These are phyloP conservation scores for Scaptomyza parva DNA, from an alignment of 2,888 invertebrate genomes.

Conservation along the genomic window DNA sequence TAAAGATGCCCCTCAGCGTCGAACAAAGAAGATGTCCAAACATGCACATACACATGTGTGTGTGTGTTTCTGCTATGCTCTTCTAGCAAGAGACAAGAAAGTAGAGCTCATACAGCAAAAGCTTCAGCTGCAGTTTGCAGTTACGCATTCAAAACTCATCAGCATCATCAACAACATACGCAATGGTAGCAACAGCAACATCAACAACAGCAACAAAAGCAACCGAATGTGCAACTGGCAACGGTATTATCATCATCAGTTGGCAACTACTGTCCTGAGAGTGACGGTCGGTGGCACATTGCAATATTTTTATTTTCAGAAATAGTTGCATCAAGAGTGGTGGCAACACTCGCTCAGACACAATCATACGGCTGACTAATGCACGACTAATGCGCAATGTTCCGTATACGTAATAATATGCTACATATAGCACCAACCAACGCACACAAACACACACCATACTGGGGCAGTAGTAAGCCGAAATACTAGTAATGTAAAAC, in stretches of 20 bases:
- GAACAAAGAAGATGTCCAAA: constrained; percentile 27
- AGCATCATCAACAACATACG: constrained; percentile 54
- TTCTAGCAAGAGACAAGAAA: constrained; percentile 55
- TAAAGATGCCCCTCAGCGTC: constrained; percentile 46
- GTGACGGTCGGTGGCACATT: constrained; percentile 47
- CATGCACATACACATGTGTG: constrained; percentile 10
- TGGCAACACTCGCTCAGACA: constrained; percentile 48
- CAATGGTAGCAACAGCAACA: constrained; percentile 25
- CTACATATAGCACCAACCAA: constrained; percentile 21
- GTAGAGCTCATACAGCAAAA: constrained; percentile 39
- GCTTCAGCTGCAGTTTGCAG: constrained; percentile 46
- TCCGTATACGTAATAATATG: constrained; percentile 58
- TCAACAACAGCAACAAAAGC: constrained; percentile 20
- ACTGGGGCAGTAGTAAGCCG: background rate
- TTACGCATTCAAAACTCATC: constrained; percentile 75
- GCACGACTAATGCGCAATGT: constrained; percentile 46
- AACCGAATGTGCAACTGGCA: constrained; percentile 26
- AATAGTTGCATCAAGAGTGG: constrained; percentile 21
- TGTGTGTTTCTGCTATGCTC: constrained; percentile 15
- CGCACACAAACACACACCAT: constrained; percentile 2
- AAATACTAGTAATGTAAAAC: constrained; percentile 1
- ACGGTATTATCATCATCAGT: constrained; percentile 39
- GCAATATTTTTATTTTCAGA: constrained; percentile 52
- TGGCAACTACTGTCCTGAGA: constrained; percentile 43
- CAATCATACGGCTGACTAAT: constrained; percentile 61